These are phyloP conservation scores for Camponotus vicinus DNA, from an alignment of 1,140 invertebrate genomes.

Conservation along the genomic window DNA sequence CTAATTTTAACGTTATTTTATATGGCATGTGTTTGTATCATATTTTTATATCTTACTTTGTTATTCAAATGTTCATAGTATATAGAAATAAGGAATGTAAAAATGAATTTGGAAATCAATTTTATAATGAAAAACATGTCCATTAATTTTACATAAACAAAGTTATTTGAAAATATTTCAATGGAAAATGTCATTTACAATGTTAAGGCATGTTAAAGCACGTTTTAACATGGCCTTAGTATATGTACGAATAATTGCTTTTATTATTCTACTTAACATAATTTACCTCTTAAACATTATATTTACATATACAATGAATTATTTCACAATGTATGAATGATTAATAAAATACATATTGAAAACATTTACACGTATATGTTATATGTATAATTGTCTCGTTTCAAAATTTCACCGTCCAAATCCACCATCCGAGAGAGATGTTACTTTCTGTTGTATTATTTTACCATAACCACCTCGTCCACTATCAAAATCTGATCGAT, in stretches of 20 bases:
- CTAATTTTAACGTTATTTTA: neutral
- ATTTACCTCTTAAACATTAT: neutral
- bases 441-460: conserved; percentile 94
- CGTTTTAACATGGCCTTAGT: neutral
- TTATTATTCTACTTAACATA: neutral
- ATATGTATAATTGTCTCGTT: neutral
- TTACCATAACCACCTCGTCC: conserved; percentile 99
- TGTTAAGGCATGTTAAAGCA: neutral
- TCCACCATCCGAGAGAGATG: conserved; percentile 74
- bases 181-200: neutral
- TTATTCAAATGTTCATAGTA: conserved; percentile 11
- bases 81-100: conserved; percentile 18
- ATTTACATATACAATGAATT: conserved; percentile 37
- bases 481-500: conserved; percentile 98
- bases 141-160: neutral
- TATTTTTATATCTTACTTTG: neutral
- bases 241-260: neutral
- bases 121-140: neutral
- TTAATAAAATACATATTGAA: conserved; percentile 1
- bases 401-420: conserved; percentile 72
- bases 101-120: neutral
- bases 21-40: neutral
- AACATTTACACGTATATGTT: neutral
- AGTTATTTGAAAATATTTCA: neutral
- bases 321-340: neutral